Conservation (phyloP, 1,140 invertebrate genomes). For the Pseudomyrmex pallidus region DNA sequence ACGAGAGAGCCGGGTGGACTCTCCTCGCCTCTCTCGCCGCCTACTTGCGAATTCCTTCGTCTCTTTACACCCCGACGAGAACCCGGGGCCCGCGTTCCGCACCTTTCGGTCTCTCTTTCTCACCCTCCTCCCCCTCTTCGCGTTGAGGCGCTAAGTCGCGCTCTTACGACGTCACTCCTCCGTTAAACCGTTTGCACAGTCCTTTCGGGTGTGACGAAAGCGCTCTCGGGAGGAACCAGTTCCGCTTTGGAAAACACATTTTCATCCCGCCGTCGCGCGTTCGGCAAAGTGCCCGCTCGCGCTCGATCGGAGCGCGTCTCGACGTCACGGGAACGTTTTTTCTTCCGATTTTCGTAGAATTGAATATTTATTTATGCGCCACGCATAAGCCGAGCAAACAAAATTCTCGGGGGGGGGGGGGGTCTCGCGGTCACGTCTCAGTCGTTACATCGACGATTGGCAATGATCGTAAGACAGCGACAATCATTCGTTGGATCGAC, state of each 20-base stretch:
- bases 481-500: background rate
- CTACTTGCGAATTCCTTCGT: conserved; percentile 4
- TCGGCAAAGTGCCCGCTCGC: background rate
- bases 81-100: no score
- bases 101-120: background rate
- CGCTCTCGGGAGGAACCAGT: conserved; percentile 46
- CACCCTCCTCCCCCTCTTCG: background rate
- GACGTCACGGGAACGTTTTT: background rate
- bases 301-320: conserved; percentile 3
- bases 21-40: background rate
- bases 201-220: conserved; percentile 45
- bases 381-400: background rate
- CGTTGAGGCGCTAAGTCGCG: conserved; percentile 34
- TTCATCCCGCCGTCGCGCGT: conserved; percentile 23
- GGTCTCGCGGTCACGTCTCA: conserved; percentile 9
- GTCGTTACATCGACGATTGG: background rate
- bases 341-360: conserved; percentile 25
- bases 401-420: background rate
- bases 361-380: conserved; percentile 31
- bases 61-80: conserved; percentile 1
- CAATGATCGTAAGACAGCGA: background rate
- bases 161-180: conserved; percentile 37
- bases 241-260: conserved; percentile 53
- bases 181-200: conserved; percentile 63
- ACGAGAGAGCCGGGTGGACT: conserved; percentile 12